These are phyloP conservation scores for Emydura subglobosa DNA, from an alignment of 2,113 vertebrate genomes.

Conservation along the genomic window DNA sequence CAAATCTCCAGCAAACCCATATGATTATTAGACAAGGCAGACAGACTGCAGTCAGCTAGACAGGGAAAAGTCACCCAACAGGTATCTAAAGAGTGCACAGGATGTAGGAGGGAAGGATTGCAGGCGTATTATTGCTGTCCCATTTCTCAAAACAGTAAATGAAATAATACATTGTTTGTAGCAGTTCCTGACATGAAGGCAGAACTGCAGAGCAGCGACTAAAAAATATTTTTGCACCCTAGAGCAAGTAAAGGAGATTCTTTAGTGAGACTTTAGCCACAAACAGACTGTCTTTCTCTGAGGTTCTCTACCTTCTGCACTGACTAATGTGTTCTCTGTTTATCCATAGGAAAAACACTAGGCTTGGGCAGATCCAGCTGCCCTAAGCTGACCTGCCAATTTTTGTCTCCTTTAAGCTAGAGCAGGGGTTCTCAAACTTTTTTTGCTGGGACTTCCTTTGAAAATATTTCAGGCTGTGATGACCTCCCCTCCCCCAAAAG, in stretches of 20 bases:
- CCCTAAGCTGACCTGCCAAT: neutral
- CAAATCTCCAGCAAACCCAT: neutral
- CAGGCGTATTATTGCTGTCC: slow-evolving; percentile 54
- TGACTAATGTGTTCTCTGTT: neutral
- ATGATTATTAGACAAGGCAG: neutral
- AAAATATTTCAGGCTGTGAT: too few relatives aligned
- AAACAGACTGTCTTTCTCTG: neutral
- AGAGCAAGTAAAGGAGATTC: slow-evolving; percentile 16
- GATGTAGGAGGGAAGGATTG: slow-evolving; percentile 41
- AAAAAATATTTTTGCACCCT: slow-evolving; percentile 49
- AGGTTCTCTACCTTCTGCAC: neutral
- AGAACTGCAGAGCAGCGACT: slow-evolving; percentile 21
- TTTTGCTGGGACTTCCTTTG: too few relatives aligned
- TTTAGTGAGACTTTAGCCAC: neutral
- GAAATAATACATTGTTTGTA: slow-evolving; percentile 57
- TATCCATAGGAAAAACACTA: neutral
- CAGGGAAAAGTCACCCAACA: slow-evolving; percentile 13
- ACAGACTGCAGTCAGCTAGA: neutral
- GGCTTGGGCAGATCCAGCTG: neutral
- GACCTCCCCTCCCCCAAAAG: too few relatives aligned
- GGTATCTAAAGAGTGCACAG: slow-evolving; percentile 9
- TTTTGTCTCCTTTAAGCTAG: neutral
- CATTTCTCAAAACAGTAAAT: slow-evolving; percentile 60
- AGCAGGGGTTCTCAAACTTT: too few relatives aligned
- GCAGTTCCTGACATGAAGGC: slow-evolving; percentile 28